Evolutionary conservation across 2,797 vertebrate genomes (phyloP).

Genomic region (Enoplosus armatus): DNA sequence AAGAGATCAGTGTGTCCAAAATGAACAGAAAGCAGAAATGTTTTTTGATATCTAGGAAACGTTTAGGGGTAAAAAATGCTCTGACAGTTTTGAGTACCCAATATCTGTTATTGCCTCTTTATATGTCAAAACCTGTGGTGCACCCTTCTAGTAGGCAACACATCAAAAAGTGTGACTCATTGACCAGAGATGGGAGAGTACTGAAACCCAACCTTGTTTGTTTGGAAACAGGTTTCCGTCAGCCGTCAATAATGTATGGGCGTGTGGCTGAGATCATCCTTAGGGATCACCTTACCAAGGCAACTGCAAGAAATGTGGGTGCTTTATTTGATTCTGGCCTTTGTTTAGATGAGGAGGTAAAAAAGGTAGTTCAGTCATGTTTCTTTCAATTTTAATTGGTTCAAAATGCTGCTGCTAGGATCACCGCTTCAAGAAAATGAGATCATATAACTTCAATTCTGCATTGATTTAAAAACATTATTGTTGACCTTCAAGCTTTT

Average conservation of each 20-base stretch:
- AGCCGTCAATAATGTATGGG: slow-evolving; percentile 75
- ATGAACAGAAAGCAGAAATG: not conserved
- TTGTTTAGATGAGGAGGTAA: no score
- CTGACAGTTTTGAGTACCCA: not conserved
- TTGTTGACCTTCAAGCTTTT: not conserved
- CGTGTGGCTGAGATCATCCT: slow-evolving; percentile 70
- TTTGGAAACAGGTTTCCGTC: slow-evolving; percentile 66
- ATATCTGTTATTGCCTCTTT: not conserved
- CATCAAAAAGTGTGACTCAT: slow-evolving; percentile 11
- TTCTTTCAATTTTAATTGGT: no score
- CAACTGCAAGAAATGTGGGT: not conserved
- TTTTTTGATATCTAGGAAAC: not conserved
- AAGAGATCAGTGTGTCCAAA: not conserved
- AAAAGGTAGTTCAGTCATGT: no score
- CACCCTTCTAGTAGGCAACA: not conserved
- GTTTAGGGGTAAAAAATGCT: not conserved
- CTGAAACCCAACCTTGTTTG: slow-evolving; percentile 64
- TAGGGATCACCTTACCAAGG: slow-evolving; percentile 59
- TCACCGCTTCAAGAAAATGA: no score
- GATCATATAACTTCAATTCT: no score
- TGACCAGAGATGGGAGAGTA: not conserved
- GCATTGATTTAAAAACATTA: not conserved
- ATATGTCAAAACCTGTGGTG: not conserved
- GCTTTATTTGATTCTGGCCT: no score
- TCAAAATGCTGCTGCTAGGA: no score